phyloP scores from a whole-genome alignment of 2,113 vertebrate genomes.

The Aleadryas rufinucha region DNA sequence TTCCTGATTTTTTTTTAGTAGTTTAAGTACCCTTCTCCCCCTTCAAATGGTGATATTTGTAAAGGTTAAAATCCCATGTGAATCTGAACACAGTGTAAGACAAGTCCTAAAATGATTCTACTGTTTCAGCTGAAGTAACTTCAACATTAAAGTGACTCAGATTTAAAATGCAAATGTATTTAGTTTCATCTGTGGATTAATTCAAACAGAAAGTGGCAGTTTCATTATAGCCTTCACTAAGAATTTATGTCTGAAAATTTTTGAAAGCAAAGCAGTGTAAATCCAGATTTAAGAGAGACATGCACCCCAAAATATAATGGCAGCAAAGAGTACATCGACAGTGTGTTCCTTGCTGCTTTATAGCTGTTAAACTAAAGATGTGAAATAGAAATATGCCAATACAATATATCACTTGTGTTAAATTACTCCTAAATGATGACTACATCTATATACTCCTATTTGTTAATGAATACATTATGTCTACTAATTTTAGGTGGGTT shows the following conservation, averaged over 20 bases:
- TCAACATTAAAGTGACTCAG: background rate
- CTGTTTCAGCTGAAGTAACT: background rate
- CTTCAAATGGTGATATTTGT: background rate
- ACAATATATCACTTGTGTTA: background rate
- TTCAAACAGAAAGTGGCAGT: background rate
- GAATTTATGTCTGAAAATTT: background rate
- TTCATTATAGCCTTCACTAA: background rate
- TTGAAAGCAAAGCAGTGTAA: background rate
- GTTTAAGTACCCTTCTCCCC: background rate
- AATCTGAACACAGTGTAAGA: background rate
- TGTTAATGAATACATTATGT: background rate
- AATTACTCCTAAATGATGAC: background rate
- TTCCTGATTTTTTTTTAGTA: background rate
- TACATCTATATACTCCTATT: background rate
- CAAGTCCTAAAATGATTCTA: background rate
- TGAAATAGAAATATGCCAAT: background rate
- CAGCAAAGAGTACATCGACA: background rate
- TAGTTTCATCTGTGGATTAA: background rate
- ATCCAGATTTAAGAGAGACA: background rate
- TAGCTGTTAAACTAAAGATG: background rate
- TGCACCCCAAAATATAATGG: background rate
- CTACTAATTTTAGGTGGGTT: background rate
- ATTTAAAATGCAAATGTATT: background rate
- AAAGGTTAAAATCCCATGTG: background rate
- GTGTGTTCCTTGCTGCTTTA: background rate